Evolutionary conservation across 2,888 invertebrate species (phyloP).

Genomic region (Crocallis elinguaria): DNA sequence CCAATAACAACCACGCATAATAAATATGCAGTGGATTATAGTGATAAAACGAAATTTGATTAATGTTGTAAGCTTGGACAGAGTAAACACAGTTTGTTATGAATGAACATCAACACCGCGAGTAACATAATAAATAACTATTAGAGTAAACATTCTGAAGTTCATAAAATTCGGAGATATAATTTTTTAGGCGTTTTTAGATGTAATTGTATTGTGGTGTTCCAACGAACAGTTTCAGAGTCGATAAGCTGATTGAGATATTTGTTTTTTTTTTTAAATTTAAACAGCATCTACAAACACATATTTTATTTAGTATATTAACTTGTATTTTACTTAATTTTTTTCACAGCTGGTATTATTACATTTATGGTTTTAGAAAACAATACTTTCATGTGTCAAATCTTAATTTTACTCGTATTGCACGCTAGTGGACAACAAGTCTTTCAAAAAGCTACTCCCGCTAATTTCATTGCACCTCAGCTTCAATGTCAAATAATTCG

Average conservation of each 20-base stretch:
- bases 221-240: too few relatives aligned
- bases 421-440: conserved; percentile 9
- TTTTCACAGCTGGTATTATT: too few relatives aligned
- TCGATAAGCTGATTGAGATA: too few relatives aligned
- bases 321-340: too few relatives aligned
- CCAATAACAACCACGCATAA: conserved; percentile 31
- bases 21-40: conserved; percentile 28
- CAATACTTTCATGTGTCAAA: too few relatives aligned
- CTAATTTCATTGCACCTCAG: conserved; percentile 58
- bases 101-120: conserved; percentile 4
- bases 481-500: conserved; percentile 41
- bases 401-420: not conserved
- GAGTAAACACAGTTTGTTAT: conserved; percentile 14
- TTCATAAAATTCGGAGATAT: conserved; percentile 1
- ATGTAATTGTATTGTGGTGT: too few relatives aligned
- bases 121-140: conserved; percentile 6
- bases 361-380: too few relatives aligned
- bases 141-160: conserved; percentile 7
- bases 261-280: too few relatives aligned
- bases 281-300: too few relatives aligned
- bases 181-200: not conserved
- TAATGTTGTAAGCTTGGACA: conserved; percentile 14
- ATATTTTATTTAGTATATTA: too few relatives aligned
- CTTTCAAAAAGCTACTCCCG: conserved; percentile 29
- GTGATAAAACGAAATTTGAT: conserved; percentile 22